These are phyloP conservation scores for Aradus depressus DNA, from an alignment of 2,888 invertebrate genomes.

Conservation along the genomic window DNA sequence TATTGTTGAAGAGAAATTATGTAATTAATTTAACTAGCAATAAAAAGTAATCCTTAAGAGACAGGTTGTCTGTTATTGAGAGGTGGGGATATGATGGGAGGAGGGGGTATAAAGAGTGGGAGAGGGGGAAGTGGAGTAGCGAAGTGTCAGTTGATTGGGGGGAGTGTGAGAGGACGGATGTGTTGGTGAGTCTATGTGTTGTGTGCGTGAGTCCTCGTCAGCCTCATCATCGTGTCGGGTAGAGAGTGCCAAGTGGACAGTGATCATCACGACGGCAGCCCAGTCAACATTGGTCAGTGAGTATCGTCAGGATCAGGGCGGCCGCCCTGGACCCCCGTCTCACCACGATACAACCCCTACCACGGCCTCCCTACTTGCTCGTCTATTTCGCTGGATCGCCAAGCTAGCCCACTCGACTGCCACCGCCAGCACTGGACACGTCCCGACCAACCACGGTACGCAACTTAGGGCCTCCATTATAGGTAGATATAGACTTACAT, in stretches of 20 bases:
- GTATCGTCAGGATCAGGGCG: too few relatives aligned
- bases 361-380: constrained; percentile 16
- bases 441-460: constrained; percentile 5
- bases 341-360: not conserved
- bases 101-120: not conserved
- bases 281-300: not conserved
- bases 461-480: too few relatives aligned
- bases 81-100: not conserved
- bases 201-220: too few relatives aligned
- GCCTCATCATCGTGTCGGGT: too few relatives aligned
- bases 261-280: not conserved
- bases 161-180: not conserved
- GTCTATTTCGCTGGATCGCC: constrained; percentile 20
- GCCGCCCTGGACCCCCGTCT: not conserved
- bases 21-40: too few relatives aligned
- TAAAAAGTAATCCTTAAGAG: too few relatives aligned
- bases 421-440: too few relatives aligned
- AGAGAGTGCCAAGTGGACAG: not conserved
- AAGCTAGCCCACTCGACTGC: constrained; percentile 18
- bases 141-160: not conserved
- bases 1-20: too few relatives aligned
- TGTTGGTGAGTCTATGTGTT: too few relatives aligned
- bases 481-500: too few relatives aligned
- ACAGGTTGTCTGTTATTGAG: too few relatives aligned
- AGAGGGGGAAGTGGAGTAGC: not conserved